Percentiles rank a stretch among this genome's conserved stretches.
These are phyloP conservation scores for Aix galericulata DNA, from an alignment of 2,113 vertebrate genomes.

Conservation along the genomic window DNA sequence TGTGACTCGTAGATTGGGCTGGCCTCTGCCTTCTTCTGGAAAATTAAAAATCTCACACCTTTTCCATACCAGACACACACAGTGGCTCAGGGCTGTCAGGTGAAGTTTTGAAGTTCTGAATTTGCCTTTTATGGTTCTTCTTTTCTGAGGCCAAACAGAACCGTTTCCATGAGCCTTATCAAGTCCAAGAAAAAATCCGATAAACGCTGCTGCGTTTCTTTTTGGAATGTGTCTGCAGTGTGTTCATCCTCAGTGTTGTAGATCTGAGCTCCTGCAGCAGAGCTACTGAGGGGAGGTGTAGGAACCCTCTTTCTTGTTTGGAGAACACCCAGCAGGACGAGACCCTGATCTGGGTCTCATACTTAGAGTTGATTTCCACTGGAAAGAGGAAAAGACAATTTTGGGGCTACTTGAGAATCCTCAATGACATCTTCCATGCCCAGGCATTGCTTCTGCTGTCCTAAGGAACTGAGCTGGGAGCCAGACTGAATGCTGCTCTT, in stretches of 20 bases:
- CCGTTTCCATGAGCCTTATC: not conserved
- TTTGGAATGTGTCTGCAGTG: not conserved
- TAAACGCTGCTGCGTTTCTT: not conserved
- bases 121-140: not conserved
- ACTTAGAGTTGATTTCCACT: not conserved
- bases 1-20: not conserved
- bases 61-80: fast-evolving
- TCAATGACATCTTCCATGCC: not conserved
- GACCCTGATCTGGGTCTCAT: not conserved
- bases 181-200: not conserved
- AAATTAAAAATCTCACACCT: not conserved
- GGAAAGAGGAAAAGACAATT: not conserved
- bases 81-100: not conserved
- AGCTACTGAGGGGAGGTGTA: not conserved
- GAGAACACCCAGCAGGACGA: not conserved
- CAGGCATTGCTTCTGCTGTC: fast-evolving
- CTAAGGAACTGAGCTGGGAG: not conserved
- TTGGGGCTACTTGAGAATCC: not conserved
- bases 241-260: not conserved
- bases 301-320: not conserved
- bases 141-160: constrained; percentile 7
- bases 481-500: not conserved
- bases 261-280: not conserved
- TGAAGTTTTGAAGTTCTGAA: not conserved
- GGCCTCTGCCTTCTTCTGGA: not conserved